phyloP scores from a whole-genome alignment of 2,113 vertebrate species.

The Aramus guarauna region DNA sequence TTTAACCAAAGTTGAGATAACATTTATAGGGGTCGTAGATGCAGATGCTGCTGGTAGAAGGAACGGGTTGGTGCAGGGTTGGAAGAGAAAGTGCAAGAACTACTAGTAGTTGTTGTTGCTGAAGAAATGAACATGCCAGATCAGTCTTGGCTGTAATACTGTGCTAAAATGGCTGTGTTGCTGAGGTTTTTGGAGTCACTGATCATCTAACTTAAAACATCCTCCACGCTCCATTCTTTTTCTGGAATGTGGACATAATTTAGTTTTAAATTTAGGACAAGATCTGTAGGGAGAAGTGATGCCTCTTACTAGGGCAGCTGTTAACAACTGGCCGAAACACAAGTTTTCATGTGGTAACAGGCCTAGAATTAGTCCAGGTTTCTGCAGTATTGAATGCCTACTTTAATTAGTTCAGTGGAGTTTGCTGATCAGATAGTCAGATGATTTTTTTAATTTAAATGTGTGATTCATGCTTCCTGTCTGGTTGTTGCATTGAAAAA shows the following conservation, averaged over 20 bases:
- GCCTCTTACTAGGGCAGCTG: neutral
- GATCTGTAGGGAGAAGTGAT: neutral
- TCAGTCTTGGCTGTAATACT: neutral
- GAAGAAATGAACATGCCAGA: neutral
- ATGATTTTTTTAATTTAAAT: neutral
- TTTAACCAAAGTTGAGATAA: neutral
- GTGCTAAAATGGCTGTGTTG: neutral
- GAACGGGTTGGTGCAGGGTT: neutral
- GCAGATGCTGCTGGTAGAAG: neutral
- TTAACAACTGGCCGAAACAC: neutral
- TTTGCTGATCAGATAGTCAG: neutral
- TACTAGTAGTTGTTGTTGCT: neutral
- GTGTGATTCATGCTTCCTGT: neutral
- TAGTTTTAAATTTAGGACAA: neutral
- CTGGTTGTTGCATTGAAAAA: neutral
- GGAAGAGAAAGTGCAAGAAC: neutral
- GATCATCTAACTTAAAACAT: neutral
- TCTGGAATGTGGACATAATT: neutral
- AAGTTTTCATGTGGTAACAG: neutral
- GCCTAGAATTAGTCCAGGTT: neutral
- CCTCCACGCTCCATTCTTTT: neutral
- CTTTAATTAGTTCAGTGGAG: neutral
- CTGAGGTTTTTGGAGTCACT: neutral
- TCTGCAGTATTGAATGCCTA: neutral
- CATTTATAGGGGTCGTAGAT: neutral